These are phyloP conservation scores for Helicoverpa zea DNA, from an alignment of 1,140 invertebrate species.

Conservation along the genomic window DNA sequence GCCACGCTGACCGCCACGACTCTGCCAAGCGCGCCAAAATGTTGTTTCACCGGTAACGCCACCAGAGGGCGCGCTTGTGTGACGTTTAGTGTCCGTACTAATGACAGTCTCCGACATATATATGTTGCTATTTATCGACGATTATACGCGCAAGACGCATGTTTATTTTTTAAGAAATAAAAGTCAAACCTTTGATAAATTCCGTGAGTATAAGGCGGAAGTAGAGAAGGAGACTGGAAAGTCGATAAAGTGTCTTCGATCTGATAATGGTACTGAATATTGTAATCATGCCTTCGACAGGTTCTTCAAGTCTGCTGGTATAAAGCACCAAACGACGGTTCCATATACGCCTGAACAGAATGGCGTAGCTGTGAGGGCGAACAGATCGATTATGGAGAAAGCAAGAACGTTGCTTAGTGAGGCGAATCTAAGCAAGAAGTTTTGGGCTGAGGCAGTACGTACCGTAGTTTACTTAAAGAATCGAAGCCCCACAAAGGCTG, in stretches of 20 bases:
- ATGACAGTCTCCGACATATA: too few relatives aligned
- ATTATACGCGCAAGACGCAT: background rate
- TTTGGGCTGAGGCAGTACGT: constrained; percentile 1
- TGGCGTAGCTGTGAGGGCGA: constrained; percentile 38
- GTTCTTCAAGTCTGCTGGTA: background rate
- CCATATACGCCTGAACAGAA: constrained; percentile 31
- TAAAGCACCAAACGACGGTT: constrained; percentile 27
- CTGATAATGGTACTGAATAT: background rate
- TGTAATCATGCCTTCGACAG: background rate
- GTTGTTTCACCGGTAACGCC: too few relatives aligned
- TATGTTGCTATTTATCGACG: background rate
- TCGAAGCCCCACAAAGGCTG: constrained; percentile 17
- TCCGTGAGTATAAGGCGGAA: background rate
- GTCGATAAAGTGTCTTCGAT: background rate
- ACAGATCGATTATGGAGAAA: constrained; percentile 37
- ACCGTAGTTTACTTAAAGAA: constrained; percentile 5
- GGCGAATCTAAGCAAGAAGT: constrained; percentile 4
- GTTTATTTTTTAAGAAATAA: background rate
- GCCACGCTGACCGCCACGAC: too few relatives aligned
- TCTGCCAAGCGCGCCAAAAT: too few relatives aligned
- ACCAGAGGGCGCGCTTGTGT: too few relatives aligned
- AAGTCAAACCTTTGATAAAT: background rate
- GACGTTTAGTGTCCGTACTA: too few relatives aligned
- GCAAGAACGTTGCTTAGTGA: constrained; percentile 36
- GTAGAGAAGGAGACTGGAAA: background rate